Evolutionary conservation across 2,113 vertebrate species (phyloP).

Genomic region (Clarias magur): DNA sequence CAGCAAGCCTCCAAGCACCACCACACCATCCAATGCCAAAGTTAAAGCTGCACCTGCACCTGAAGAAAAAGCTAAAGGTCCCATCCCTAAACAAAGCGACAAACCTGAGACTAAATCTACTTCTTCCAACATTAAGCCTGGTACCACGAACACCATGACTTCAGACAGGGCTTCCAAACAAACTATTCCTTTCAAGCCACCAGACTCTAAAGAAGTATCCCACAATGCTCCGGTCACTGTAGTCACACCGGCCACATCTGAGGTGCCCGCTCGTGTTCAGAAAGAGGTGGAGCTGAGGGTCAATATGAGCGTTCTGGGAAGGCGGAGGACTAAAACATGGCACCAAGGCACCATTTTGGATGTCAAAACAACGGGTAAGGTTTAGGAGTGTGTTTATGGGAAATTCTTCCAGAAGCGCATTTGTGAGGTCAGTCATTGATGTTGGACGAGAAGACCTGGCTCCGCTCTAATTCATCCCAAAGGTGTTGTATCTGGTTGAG

Average conservation of each 20-base stretch:
- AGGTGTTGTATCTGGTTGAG: too few species aligned
- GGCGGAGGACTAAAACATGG: conserved; percentile 79
- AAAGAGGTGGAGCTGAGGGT: conserved; percentile 70
- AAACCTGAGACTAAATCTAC: neutral
- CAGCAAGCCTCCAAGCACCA: conserved; percentile 3
- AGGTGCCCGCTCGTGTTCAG: conserved; percentile 54
- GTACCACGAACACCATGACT: neutral
- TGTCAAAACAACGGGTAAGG: conserved; percentile 77
- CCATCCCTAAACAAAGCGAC: neutral
- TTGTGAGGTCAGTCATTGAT: too few species aligned
- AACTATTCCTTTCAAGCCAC: neutral
- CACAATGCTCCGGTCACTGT: neutral
- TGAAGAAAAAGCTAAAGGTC: neutral
- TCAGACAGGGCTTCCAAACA: neutral
- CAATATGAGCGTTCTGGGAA: conserved; percentile 82
- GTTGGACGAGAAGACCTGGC: too few species aligned
- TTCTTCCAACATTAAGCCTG: neutral
- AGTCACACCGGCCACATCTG: neutral
- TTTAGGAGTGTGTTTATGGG: too few species aligned
- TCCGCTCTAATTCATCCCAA: too few species aligned
- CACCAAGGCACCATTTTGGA: conserved; percentile 79
- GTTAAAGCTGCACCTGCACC: neutral
- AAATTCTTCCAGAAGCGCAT: too few species aligned
- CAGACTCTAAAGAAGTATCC: neutral
- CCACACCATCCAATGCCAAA: neutral